phyloP scores from a whole-genome alignment of 2,797 vertebrate species.

The Amazonetta brasiliensis region DNA sequence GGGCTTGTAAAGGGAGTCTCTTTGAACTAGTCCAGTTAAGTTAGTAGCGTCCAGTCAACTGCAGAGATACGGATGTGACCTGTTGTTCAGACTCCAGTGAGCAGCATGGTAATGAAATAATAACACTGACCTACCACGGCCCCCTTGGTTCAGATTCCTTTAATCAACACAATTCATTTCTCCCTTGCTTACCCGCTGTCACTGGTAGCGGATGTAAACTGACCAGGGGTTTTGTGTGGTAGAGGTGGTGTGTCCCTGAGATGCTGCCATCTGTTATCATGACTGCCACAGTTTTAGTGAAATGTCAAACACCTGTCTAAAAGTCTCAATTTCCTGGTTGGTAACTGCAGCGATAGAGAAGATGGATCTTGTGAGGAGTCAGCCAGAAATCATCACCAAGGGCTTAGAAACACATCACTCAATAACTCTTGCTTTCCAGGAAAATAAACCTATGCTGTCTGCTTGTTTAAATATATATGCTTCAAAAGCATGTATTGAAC shows the following conservation, averaged over 20 bases:
- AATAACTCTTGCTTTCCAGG: background rate
- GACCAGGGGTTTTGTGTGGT: background rate
- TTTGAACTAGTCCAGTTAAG: slow-evolving; percentile 63
- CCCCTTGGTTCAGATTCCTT: slow-evolving; percentile 58
- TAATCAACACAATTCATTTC: slow-evolving; percentile 71
- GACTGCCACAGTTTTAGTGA: background rate
- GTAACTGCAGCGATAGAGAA: background rate
- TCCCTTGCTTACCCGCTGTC: slow-evolving; percentile 66
- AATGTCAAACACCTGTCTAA: background rate
- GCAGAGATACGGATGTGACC: slow-evolving; percentile 66
- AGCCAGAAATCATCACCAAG: background rate
- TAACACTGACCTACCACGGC: slow-evolving; percentile 47
- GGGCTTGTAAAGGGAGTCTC: background rate
- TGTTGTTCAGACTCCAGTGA: slow-evolving; percentile 59
- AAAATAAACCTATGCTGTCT: background rate
- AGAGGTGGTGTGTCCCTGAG: background rate
- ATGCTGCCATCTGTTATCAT: background rate
- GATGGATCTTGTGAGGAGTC: background rate
- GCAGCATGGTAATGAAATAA: slow-evolving; percentile 63
- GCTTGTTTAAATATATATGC: background rate
- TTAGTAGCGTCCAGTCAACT: slow-evolving; percentile 56
- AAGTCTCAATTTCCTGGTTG: background rate
- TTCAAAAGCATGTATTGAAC: background rate
- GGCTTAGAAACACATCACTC: background rate
- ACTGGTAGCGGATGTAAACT: slow-evolving; percentile 42